Base-by-base conservation (phyloP, 2,113 vertebrate species). In the Lepisosteus osseus region DNA sequence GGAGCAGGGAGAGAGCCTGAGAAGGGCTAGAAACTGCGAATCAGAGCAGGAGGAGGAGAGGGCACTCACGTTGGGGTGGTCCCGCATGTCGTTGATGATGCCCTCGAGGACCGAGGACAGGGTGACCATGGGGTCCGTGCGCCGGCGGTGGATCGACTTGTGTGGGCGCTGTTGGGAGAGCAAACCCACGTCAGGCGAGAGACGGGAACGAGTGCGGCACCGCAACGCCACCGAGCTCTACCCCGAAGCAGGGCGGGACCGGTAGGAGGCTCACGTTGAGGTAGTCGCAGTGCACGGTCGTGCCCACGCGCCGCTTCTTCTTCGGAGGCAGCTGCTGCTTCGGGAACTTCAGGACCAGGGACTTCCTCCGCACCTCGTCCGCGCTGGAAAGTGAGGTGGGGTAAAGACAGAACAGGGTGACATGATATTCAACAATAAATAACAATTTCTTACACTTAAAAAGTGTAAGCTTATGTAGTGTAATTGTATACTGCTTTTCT, bases 121-220 rank as follows among this genome's bases (percentile, higher is more conserved):
- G 0, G 97, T 99, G 76, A 99, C 97, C 96, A 99, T 99, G 65
- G 97, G 97, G 84, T 98, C 96, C 3, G 97, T 99, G 74, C 97
- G 92, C 54, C 97, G 90, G 3, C 96, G 94, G 78, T 99, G 97
- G 79, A 98, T 99, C 61, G 97, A 98, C 78, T 98, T 99, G 80
- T 99, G 95, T 72, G 97, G 97, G 76, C 96, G 95, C 97, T 99
- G 75, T 68, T 71, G 69, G 3, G 76, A 81, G 61, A 74, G n/a
- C 54, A 65, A 6, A 64, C n/a, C 44, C 12, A 12, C 11, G 9
- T 9, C 43, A 64, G 54, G 13, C 6, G 6, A 68, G 11, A 6
- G 3, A 61, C 15, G 9, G 47, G 29, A 29, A 29, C 29, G 29
- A 2, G 2, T 29, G 29, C 2, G 1, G 29, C 29, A 29, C 7